phyloP scores from a whole-genome alignment of 53 echinoderm and acorn worm species.

The Crossaster papposus region DNA sequence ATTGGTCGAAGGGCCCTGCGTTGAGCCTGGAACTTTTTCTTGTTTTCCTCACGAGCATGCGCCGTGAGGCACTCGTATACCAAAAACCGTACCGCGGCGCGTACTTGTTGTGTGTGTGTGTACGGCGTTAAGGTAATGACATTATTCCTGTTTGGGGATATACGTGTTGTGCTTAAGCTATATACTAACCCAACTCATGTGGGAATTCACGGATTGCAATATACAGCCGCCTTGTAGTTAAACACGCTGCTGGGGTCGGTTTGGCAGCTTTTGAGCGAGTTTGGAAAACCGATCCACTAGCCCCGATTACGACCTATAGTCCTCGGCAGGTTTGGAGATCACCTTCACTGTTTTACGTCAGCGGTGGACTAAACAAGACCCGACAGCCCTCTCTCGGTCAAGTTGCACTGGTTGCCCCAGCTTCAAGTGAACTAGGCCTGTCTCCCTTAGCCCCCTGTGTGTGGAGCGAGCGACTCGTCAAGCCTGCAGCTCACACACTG shows the following conservation, averaged over 20 bases:
- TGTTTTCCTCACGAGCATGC: slow-evolving; percentile 33
- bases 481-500: neutral
- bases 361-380: slow-evolving; percentile 45
- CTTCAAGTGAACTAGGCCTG: slow-evolving; percentile 41
- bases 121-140: slow-evolving; percentile 21
- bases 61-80: slow-evolving; percentile 15
- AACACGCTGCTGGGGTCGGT: neutral
- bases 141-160: slow-evolving; percentile 58
- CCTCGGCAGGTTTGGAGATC: slow-evolving; percentile 32
- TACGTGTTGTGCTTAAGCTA: slow-evolving; percentile 47
- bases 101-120: neutral
- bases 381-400: slow-evolving; percentile 30
- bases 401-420: slow-evolving; percentile 28
- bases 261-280: neutral
- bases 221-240: neutral
- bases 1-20: slow-evolving; percentile 43
- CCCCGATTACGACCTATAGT: slow-evolving; percentile 23
- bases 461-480: neutral
- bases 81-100: neutral
- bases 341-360: slow-evolving; percentile 50
- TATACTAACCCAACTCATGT: slow-evolving; percentile 1
- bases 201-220: slow-evolving; percentile 25
- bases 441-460: no score
- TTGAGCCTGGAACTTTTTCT: slow-evolving; percentile 57
- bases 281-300: slow-evolving; percentile 8